Percentiles rank a stretch among this genome's conserved stretches.
phyloP scores from a whole-genome alignment of 2,888 invertebrate genomes.

The Drosophila tanythrix region DNA sequence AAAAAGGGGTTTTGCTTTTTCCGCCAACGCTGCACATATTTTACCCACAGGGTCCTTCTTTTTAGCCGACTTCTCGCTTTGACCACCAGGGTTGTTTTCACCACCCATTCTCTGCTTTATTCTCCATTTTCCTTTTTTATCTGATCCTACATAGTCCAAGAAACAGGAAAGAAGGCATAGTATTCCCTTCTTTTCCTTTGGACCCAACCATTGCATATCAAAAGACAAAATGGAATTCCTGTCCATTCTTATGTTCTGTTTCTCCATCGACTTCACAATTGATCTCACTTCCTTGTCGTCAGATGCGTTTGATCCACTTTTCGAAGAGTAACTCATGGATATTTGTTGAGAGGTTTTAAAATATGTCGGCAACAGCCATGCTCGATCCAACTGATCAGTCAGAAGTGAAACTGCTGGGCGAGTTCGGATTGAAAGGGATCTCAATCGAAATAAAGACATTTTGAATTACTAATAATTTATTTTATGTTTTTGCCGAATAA shows the following conservation, averaged over 20 bases:
- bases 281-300: too few species aligned
- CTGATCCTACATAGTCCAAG: too few species aligned
- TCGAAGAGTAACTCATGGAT: neutral
- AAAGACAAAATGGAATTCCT: accelerated
- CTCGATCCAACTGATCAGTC: conserved; percentile 4
- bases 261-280: too few species aligned
- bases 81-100: too few species aligned
- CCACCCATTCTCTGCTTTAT: too few species aligned
- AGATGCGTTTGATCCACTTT: too few species aligned
- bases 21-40: neutral
- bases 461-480: conserved; percentile 1
- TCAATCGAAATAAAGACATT: conserved; percentile 23
- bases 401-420: neutral
- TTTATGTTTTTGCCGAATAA: neutral
- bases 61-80: neutral
- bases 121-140: too few species aligned
- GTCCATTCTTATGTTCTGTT: too few species aligned
- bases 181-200: too few species aligned
- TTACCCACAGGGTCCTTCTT: conserved; percentile 5
- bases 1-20: neutral
- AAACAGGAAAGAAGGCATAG: too few species aligned
- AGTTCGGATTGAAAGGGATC: neutral
- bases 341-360: neutral
- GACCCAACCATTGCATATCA: too few species aligned
- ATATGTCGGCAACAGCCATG: neutral